Percentiles rank a stretch among this genome's conserved stretches.
These are phyloP conservation scores for Lethenteron reissneri DNA, from an alignment of 2,113 vertebrate species.

Conservation along the genomic window DNA sequence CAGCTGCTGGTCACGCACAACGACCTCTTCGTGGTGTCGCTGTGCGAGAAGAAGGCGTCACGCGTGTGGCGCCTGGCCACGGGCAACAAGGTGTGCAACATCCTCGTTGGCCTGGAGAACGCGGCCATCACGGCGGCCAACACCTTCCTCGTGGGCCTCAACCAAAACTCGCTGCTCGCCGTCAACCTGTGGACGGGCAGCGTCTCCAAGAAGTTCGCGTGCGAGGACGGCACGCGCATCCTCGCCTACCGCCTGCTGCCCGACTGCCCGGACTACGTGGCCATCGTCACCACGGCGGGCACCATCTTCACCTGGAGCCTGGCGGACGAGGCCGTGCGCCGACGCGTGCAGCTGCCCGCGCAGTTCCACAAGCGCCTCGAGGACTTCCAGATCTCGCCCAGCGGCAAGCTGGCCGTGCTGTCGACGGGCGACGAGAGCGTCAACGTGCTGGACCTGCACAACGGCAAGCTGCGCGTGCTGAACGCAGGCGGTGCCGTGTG, in stretches of 20 bases:
- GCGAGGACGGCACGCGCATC: conserved; percentile 75
- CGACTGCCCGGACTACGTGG: conserved; percentile 71
- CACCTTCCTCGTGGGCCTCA: conserved; percentile 74
- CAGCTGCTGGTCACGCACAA: conserved; percentile 92
- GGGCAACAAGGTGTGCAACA: conserved; percentile 91
- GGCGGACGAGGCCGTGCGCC: conserved; percentile 73
- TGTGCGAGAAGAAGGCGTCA: conserved; percentile 86
- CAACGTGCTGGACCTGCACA: conserved; percentile 75
- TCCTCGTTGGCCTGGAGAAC: conserved; percentile 79
- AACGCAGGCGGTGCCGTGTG: conserved; percentile 69
- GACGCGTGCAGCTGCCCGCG: conserved; percentile 60
- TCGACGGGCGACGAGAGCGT: conserved; percentile 86
- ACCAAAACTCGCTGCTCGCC: conserved; percentile 79
- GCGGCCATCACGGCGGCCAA: conserved; percentile 87
- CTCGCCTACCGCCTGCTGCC: conserved; percentile 79
- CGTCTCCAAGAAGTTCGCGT: conserved; percentile 87
- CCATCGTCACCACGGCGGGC: conserved; percentile 81
- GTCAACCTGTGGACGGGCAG: conserved; percentile 97
- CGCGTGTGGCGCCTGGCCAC: conserved; percentile 85
- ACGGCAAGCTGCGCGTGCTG: conserved; percentile 66
- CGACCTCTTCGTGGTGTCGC: conserved; percentile 92
- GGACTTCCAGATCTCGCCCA: conserved; percentile 91
- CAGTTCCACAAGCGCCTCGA: conserved; percentile 79
- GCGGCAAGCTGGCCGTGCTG: conserved; percentile 78
- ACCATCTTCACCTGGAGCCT: conserved; percentile 85